Evolutionary conservation across 2,113 vertebrate genomes (phyloP).

Genomic region (Poeciliopsis prolifica): DNA sequence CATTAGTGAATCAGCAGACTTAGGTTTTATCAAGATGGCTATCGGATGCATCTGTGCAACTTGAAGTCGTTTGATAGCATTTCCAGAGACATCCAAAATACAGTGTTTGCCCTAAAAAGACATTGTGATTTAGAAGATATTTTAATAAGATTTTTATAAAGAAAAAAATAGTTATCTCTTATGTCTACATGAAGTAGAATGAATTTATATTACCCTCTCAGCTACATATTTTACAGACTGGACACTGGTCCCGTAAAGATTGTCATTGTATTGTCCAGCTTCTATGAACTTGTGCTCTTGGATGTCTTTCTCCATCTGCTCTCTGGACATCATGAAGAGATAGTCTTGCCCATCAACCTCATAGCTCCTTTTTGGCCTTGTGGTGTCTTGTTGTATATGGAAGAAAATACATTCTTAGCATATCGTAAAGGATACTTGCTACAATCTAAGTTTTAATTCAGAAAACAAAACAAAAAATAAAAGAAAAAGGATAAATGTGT

Average conservation of each 20-base stretch:
- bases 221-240: constrained; percentile 97
- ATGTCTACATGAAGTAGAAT: neutral
- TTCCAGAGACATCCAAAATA: constrained; percentile 97
- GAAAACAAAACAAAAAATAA: neutral
- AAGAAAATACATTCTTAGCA: constrained; percentile 3
- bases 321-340: constrained; percentile 94
- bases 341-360: constrained; percentile 96
- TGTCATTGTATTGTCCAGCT: constrained; percentile 98
- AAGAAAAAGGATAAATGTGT: too few species aligned
- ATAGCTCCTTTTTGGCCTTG: constrained; percentile 92
- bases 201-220: constrained; percentile 85
- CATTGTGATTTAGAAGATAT: constrained; percentile 6
- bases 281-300: constrained; percentile 99
- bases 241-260: constrained; percentile 97
- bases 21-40: constrained; percentile 98
- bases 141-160: neutral
- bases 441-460: neutral
- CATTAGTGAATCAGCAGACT: constrained; percentile 93
- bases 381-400: constrained; percentile 84
- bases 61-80: constrained; percentile 98
- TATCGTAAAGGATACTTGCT: neutral
- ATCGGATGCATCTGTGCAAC: constrained; percentile 98
- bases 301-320: constrained; percentile 99
- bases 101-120: constrained; percentile 94
- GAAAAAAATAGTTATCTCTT: too few species aligned